Conservation (phyloP, 2,113 vertebrate species). For the Dasyornis broadbenti region DNA sequence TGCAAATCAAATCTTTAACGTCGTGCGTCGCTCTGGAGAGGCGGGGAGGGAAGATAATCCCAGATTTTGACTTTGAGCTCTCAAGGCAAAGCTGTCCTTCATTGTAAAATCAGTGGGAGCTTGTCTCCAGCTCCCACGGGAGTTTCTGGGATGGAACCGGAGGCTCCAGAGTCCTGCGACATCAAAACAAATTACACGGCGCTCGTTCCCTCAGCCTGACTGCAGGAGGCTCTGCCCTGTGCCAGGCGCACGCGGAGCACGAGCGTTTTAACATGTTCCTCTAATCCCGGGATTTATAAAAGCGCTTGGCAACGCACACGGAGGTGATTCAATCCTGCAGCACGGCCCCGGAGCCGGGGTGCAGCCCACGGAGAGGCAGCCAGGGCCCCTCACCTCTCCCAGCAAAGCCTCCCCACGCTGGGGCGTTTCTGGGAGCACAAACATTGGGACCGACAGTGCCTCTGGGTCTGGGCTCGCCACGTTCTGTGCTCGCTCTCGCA, state of each 20-base stretch:
- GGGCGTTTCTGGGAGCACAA: not conserved
- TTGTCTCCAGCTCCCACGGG: not conserved
- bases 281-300: not conserved
- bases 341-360: not conserved
- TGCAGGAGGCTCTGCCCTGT: not conserved
- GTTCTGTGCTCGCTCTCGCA: accelerated
- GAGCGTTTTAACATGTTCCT: not conserved
- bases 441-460: accelerated
- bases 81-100: not conserved
- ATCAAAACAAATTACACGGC: not conserved
- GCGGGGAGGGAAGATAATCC: not conserved
- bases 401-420: not conserved
- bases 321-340: not conserved
- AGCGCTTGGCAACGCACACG: not conserved
- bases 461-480: accelerated
- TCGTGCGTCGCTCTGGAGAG: not conserved
- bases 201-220: not conserved
- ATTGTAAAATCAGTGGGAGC: not conserved
- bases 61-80: not conserved
- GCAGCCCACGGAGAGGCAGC: not conserved
- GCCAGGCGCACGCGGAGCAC: not conserved
- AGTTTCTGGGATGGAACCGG: not conserved
- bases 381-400: not conserved
- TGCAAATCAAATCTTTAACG: slow-evolving; percentile 31
- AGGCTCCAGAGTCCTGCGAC: not conserved